Conservation (phyloP, 2,113 vertebrate species). For the Paramisgurnus dabryanus region DNA sequence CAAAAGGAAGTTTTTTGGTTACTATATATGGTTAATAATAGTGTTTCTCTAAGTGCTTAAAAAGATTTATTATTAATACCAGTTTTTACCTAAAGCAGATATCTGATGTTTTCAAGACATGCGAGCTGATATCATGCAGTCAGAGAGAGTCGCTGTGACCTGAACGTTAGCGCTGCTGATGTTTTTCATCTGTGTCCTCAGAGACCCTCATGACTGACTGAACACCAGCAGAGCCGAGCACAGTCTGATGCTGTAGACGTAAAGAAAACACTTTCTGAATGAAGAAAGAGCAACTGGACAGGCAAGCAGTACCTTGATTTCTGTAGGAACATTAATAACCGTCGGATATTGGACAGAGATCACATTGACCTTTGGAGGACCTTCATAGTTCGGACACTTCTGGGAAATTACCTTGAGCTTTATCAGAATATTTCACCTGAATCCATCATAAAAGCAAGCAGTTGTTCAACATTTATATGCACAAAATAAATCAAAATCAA, state of each 20-base stretch:
- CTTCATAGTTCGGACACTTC: slow-evolving; percentile 10
- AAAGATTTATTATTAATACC: too few species aligned
- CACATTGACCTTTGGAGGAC: slow-evolving; percentile 19
- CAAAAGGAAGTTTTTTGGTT: too few species aligned
- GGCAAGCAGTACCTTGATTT: neutral
- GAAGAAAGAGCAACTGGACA: neutral
- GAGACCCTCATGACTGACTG: too few species aligned
- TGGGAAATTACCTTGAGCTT: slow-evolving; percentile 6
- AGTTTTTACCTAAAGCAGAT: too few species aligned
- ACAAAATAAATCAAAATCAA: neutral
- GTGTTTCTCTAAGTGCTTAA: too few species aligned
- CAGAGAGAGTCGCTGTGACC: too few species aligned
- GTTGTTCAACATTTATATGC: slow-evolving; percentile 1
- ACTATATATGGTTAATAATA: too few species aligned
- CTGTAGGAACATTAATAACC: neutral
- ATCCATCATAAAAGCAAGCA: neutral
- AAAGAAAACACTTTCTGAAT: neutral
- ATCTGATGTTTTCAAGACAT: too few species aligned
- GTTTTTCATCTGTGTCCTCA: too few species aligned
- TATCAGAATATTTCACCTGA: neutral
- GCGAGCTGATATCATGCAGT: too few species aligned
- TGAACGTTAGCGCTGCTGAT: too few species aligned
- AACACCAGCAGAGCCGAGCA: slow-evolving; percentile 12
- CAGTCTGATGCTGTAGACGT: slow-evolving; percentile 1
- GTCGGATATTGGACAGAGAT: neutral